Conservation (phyloP, 2,113 vertebrate species). For the Penelope pileata region DNA sequence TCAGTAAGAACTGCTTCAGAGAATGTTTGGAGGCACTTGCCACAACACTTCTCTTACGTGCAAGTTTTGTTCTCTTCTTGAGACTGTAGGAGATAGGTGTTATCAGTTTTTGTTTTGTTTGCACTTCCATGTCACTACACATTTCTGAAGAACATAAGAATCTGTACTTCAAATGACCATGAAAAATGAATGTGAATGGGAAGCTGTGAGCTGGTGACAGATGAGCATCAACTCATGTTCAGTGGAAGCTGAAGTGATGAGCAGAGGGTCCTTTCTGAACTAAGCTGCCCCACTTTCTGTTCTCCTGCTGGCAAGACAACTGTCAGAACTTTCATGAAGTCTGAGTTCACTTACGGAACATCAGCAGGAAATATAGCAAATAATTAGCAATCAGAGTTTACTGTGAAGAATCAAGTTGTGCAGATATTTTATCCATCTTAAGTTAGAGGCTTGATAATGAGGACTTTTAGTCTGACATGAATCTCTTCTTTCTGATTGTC, state of each 20-base stretch:
- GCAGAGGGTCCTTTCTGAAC: slow-evolving; percentile 5
- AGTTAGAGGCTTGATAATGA: neutral
- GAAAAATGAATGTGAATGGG: neutral
- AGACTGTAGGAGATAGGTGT: neutral
- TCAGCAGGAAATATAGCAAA: slow-evolving; percentile 56
- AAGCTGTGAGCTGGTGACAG: slow-evolving; percentile 2
- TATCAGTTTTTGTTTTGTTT: neutral
- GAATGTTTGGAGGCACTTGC: neutral
- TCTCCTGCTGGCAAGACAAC: slow-evolving; percentile 51
- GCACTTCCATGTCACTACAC: neutral
- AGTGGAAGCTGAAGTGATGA: neutral
- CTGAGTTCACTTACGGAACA: slow-evolving; percentile 26
- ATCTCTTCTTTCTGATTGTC: neutral
- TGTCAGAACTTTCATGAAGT: slow-evolving; percentile 41
- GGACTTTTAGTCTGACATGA: neutral
- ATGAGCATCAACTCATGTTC: neutral
- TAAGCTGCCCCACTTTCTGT: slow-evolving; percentile 4
- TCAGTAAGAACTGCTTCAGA: neutral
- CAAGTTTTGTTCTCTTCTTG: neutral
- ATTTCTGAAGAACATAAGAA: neutral
- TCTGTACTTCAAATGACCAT: neutral
- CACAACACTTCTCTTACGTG: neutral
- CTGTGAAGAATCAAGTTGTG: neutral
- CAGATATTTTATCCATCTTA: neutral
- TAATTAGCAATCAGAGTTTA: slow-evolving; percentile 63